Conservation (phyloP, 1,140 invertebrate species). For the Lepidostoma basale region DNA sequence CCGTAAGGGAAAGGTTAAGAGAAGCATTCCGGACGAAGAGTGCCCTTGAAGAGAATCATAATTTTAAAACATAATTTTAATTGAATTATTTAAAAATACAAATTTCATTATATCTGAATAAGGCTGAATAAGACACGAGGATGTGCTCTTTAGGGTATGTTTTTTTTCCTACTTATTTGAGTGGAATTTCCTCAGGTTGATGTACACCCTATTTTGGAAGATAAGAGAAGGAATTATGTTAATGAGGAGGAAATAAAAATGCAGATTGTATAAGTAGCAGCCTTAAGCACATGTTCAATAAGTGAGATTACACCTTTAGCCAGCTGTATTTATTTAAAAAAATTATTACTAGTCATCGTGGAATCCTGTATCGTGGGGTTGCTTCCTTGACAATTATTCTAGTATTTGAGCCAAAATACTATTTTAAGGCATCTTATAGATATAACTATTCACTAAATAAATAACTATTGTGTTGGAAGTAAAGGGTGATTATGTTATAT, state of each 20-base stretch:
- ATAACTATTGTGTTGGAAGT: neutral
- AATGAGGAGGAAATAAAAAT: constrained; percentile 5
- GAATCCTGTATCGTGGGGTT: constrained; percentile 17
- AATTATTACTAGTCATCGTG: neutral
- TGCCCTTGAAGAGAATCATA: too few relatives aligned
- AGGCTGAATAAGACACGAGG: too few relatives aligned
- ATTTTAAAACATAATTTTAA: too few relatives aligned
- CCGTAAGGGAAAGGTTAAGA: too few relatives aligned
- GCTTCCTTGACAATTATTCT: constrained; percentile 14
- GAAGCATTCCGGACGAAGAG: too few relatives aligned
- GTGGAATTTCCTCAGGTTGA: too few relatives aligned
- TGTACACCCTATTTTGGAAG: too few relatives aligned
- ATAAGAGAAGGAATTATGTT: neutral
- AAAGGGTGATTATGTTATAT: neutral
- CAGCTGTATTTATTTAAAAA: constrained; percentile 25
- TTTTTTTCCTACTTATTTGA: too few relatives aligned
- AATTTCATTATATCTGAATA: too few relatives aligned
- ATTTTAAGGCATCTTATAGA: constrained; percentile 8
- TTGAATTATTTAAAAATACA: too few relatives aligned
- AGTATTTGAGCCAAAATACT: constrained; percentile 26
- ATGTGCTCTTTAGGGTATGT: too few relatives aligned
- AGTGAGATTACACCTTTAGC: constrained; percentile 15
- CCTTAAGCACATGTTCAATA: constrained; percentile 12
- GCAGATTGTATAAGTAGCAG: constrained; percentile 9
- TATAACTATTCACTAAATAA: neutral